These are phyloP conservation scores for Spisula solida DNA, from an alignment of 2,888 invertebrate species.

Conservation along the genomic window DNA sequence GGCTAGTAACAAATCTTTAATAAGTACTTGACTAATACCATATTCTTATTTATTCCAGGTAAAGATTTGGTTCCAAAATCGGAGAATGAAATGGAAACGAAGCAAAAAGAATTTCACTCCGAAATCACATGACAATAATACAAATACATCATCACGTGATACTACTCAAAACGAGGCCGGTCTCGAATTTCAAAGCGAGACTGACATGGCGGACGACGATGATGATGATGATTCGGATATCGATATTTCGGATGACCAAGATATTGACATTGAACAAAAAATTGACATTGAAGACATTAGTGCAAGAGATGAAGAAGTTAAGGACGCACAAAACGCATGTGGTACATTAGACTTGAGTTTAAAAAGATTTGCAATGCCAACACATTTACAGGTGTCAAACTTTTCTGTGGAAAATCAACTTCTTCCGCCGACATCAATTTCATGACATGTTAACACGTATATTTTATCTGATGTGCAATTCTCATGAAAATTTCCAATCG, in stretches of 20 bases:
- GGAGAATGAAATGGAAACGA: slow-evolving; percentile 99
- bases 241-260: slow-evolving; percentile 68
- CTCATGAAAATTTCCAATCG: background rate
- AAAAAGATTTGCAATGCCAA: slow-evolving; percentile 47
- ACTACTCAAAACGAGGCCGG: slow-evolving; percentile 49
- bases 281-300: slow-evolving; percentile 58
- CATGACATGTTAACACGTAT: slow-evolving; percentile 45
- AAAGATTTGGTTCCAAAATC: slow-evolving; percentile 99
- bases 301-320: slow-evolving; percentile 59
- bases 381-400: slow-evolving; percentile 44
- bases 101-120: slow-evolving; percentile 96
- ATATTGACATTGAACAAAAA: slow-evolving; percentile 56
- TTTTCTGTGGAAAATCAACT: slow-evolving; percentile 56
- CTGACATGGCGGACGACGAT: slow-evolving; percentile 69
- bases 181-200: slow-evolving; percentile 59
- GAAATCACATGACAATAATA: slow-evolving; percentile 43
- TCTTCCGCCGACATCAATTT: slow-evolving; percentile 50
- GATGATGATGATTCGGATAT: slow-evolving; percentile 71
- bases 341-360: slow-evolving; percentile 56
- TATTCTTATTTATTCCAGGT: slow-evolving; percentile 90
- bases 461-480: slow-evolving; percentile 35
- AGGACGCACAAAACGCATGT: slow-evolving; percentile 72
- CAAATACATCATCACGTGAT: slow-evolving; percentile 34
- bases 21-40: background rate
- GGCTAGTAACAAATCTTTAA: too few species aligned